phyloP scores from a whole-genome alignment of 92 coral and sea anemone genomes.

The Parazoanthus darwini region DNA sequence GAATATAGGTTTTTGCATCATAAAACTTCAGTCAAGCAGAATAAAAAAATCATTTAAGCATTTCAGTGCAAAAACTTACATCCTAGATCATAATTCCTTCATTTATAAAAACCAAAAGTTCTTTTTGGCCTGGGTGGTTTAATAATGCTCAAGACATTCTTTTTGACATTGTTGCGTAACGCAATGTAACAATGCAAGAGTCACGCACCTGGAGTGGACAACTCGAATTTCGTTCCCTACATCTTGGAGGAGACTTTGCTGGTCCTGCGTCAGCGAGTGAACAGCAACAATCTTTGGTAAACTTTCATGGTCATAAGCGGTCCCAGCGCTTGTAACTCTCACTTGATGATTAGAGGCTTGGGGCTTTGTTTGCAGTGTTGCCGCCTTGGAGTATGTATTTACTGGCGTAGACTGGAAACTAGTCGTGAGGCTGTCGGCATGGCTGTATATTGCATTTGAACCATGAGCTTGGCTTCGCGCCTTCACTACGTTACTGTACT shows the following conservation, averaged over 20 bases:
- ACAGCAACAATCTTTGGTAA: slow-evolving; percentile 36
- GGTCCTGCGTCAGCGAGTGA: slow-evolving; percentile 36
- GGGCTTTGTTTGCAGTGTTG: background rate
- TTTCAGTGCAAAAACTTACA: no score
- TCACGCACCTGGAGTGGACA: slow-evolving; percentile 22
- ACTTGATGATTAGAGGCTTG: background rate
- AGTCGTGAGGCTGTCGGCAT: background rate
- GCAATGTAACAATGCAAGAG: background rate
- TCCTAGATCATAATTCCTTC: no score
- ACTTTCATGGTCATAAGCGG: slow-evolving; percentile 26
- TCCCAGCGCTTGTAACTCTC: slow-evolving; percentile 12
- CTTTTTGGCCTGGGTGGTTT: no score
- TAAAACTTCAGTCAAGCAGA: no score
- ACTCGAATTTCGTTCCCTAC: slow-evolving; percentile 2
- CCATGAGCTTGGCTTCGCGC: background rate
- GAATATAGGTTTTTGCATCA: no score
- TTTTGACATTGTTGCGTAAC: background rate
- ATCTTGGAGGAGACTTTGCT: background rate
- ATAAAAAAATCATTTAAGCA: no score
- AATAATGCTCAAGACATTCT: background rate
- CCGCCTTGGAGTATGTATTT: background rate
- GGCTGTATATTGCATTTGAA: background rate
- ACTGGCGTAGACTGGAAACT: slow-evolving; percentile 13
- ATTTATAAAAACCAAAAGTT: no score
- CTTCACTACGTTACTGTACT: background rate